Evolutionary conservation across 1,140 invertebrate genomes (phyloP).

Genomic region (Oryctes rhinoceros): DNA sequence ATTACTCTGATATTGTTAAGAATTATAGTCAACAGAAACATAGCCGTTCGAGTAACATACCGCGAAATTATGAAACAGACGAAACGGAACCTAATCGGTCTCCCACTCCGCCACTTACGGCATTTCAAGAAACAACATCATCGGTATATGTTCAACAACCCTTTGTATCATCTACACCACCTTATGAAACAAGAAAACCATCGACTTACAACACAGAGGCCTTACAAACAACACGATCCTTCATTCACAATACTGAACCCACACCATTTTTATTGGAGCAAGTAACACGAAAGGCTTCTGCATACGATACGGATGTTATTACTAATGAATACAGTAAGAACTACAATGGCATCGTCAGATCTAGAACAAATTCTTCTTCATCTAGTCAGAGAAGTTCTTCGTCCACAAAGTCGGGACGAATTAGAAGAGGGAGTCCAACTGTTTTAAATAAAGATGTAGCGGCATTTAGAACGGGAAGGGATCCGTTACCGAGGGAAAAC

Average conservation of each 20-base stretch:
- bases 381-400: slow-evolving; percentile 38
- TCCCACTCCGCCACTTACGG: not conserved
- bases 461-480: slow-evolving; percentile 5
- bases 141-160: not conserved
- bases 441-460: slow-evolving; percentile 38
- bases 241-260: not conserved
- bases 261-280: not conserved
- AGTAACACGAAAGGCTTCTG: not conserved
- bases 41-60: slow-evolving; percentile 51
- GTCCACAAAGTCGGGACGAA: not conserved
- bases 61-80: slow-evolving; percentile 23
- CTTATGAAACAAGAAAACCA: not conserved
- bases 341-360: not conserved
- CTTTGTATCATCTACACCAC: not conserved
- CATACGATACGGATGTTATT: not conserved
- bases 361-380: slow-evolving; percentile 38
- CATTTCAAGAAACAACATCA: not conserved
- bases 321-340: not conserved
- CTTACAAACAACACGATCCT: not conserved
- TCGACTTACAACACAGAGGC: not conserved
- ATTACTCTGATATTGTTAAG: slow-evolving; percentile 82
- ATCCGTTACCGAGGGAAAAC: slow-evolving; percentile 9
- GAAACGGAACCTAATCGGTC: not conserved
- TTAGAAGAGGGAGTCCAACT: slow-evolving; percentile 34
- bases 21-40: slow-evolving; percentile 66